Base-by-base conservation (phyloP, 2,797 vertebrate species). In the Enoplosus armatus region DNA sequence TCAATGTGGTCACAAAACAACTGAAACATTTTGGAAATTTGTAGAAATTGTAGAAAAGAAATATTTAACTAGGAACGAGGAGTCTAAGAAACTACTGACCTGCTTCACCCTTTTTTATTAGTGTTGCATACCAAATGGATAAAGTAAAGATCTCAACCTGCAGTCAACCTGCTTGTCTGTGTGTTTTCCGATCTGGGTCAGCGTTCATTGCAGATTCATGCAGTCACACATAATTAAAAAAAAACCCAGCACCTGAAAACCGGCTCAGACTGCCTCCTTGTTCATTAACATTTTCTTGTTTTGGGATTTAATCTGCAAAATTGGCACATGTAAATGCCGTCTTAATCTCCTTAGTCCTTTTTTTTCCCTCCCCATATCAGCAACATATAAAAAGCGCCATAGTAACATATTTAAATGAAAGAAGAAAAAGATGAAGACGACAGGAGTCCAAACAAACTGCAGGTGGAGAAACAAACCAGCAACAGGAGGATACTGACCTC, bases 391-490 rank as follows among this genome's bases (percentile, higher is more conserved):
- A n/a, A 54, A 60, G 65, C 16, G 0, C 60, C 47, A 37, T 27
- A 27, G 33, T 26, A 61, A 43, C 18, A 1, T 58, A 47, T 56
- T 61, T n/a, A 31, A 61, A 60, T 55, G 9, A 53, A n/a, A 35
- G 7, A 47, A 4, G 9, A n/a, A 15, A 31, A 41, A n/a, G 8
- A 61, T n/a, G 26, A 64, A 63, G 26, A 47, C n/a, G 26, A 33
- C 58, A 24, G 15, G n/a, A 76, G 27, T 47, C 39, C 22, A 53
- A 64, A 67, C 26, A 22, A 63, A 31, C 33, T 63, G 75, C 58
- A 51, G 48, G 35, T 18, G 29, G 31, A 39, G 22, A 55, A 43
- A 31, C 4, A 10, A 39, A 58, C 14, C 56, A 31, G 61, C 60
- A 48, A 35, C 27, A 14, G 53, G 55, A 59, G 29, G 31, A 55